Evolutionary conservation across 2,888 invertebrate genomes (phyloP).

Genomic region (Liopterus haemorrhoidalis): DNA sequence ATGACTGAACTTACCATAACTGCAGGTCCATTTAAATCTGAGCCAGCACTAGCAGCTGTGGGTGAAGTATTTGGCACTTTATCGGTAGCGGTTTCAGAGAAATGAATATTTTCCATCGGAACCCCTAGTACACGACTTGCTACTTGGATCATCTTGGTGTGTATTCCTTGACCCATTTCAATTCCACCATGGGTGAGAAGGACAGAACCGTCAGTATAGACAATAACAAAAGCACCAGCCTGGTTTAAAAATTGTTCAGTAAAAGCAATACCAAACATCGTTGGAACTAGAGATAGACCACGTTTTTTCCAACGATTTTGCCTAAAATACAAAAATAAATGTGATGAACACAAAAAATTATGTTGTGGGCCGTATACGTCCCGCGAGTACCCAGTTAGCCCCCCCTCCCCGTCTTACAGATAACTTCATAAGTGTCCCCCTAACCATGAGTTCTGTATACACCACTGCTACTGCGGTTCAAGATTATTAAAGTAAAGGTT

Average conservation of each 20-base stretch:
- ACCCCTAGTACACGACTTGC: slow-evolving; percentile 69
- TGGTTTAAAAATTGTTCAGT: slow-evolving; percentile 73
- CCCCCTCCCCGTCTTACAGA: too few species aligned
- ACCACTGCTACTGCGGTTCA: too few species aligned
- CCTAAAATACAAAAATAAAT: slow-evolving; percentile 47
- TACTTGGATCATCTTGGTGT: slow-evolving; percentile 93
- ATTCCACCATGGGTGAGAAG: slow-evolving; percentile 86
- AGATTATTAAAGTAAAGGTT: too few species aligned
- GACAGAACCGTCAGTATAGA: slow-evolving; percentile 87
- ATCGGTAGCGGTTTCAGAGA: slow-evolving; percentile 79
- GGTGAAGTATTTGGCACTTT: slow-evolving; percentile 88
- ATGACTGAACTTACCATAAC: slow-evolving; percentile 53
- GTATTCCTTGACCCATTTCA: slow-evolving; percentile 95
- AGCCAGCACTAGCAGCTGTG: slow-evolving; percentile 82
- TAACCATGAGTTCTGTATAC: too few species aligned
- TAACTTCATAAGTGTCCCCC: too few species aligned
- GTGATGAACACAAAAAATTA: too few species aligned
- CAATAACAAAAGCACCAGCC: slow-evolving; percentile 77
- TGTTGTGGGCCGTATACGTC: too few species aligned
- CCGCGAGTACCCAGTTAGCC: too few species aligned
- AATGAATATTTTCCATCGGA: slow-evolving; percentile 66
- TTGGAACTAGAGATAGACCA: slow-evolving; percentile 75
- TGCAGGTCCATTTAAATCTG: slow-evolving; percentile 90
- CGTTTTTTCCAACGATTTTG: slow-evolving; percentile 80
- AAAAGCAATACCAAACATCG: slow-evolving; percentile 80